A percentile compares a stretch with the other conserved stretches of the same genome.
Conservation (phyloP, 2,113 vertebrate species). For the Lota lota region DNA sequence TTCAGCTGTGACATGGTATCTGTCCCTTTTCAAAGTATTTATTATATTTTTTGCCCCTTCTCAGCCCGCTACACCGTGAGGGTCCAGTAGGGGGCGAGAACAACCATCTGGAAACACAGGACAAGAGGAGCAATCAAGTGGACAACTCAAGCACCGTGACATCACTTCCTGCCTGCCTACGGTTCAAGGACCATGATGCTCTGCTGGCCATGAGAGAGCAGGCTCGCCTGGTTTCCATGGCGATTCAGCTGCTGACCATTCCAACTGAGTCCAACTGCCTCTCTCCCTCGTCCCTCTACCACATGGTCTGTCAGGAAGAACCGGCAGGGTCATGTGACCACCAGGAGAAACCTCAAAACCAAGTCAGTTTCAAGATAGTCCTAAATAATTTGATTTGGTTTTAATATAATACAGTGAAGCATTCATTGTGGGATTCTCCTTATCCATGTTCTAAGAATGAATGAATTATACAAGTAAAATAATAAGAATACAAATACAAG, state of each 20-base stretch:
- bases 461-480: too few relatives aligned
- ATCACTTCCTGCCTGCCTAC: slow-evolving; percentile 57
- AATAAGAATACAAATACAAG: too few relatives aligned
- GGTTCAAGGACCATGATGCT: slow-evolving; percentile 80
- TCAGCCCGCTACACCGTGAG: slow-evolving; percentile 70
- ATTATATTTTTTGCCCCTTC: background rate
- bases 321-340: slow-evolving; percentile 74
- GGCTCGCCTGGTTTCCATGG: slow-evolving; percentile 84
- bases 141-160: slow-evolving; percentile 46
- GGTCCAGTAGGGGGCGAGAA: slow-evolving; percentile 70
- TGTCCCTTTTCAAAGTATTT: too few relatives aligned
- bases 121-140: slow-evolving; percentile 49
- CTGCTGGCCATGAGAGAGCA: slow-evolving; percentile 87
- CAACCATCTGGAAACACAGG: slow-evolving; percentile 57
- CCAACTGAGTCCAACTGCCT: slow-evolving; percentile 83
- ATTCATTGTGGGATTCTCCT: too few relatives aligned
- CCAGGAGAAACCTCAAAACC: slow-evolving; percentile 74
- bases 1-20: too few relatives aligned
- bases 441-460: too few relatives aligned
- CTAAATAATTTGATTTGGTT: background rate
- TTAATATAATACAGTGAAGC: background rate
- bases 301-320: slow-evolving; percentile 82
- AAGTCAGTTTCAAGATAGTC: slow-evolving; percentile 26
- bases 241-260: slow-evolving; percentile 88
- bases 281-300: slow-evolving; percentile 66